Evolutionary conservation across 2,113 vertebrate species (phyloP).

Genomic region (Marmota flaviventris): DNA sequence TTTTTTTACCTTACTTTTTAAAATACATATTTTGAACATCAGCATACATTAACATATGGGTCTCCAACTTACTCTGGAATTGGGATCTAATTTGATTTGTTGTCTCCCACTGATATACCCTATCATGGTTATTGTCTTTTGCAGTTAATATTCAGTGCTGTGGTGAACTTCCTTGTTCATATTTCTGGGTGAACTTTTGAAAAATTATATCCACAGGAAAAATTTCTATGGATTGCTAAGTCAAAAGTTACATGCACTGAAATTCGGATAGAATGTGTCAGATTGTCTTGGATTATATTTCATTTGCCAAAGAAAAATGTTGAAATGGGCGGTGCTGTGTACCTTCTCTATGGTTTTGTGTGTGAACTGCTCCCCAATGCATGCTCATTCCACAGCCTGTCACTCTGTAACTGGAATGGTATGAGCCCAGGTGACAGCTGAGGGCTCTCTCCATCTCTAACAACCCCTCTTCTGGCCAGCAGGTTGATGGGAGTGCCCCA

Average conservation of each 20-base stretch:
- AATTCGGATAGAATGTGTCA: constrained; percentile 4
- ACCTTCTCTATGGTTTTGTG: not conserved
- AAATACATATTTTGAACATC: not conserved
- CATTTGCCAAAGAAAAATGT: not conserved
- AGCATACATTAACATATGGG: not conserved
- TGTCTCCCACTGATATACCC: not conserved
- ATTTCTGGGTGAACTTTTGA: constrained; percentile 25
- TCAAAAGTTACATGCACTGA: not conserved
- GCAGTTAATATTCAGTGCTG: not conserved
- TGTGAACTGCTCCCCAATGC: not conserved
- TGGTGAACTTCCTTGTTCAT: not conserved
- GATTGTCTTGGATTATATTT: not conserved
- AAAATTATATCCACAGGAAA: not conserved
- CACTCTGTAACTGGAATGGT: not conserved
- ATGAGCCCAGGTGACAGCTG: not conserved
- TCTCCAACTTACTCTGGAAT: not conserved
- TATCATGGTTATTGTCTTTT: not conserved
- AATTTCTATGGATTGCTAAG: not conserved
- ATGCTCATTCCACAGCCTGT: not conserved
- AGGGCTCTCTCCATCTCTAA: not conserved
- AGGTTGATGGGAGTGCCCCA: constrained; percentile 84
- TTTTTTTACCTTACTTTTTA: not conserved
- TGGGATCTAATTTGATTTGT: not conserved
- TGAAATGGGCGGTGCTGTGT: not conserved
- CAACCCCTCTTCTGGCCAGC: constrained; percentile 42